Base-by-base conservation (phyloP, 1,140 invertebrate genomes). In the Saccostrea glomerata region DNA sequence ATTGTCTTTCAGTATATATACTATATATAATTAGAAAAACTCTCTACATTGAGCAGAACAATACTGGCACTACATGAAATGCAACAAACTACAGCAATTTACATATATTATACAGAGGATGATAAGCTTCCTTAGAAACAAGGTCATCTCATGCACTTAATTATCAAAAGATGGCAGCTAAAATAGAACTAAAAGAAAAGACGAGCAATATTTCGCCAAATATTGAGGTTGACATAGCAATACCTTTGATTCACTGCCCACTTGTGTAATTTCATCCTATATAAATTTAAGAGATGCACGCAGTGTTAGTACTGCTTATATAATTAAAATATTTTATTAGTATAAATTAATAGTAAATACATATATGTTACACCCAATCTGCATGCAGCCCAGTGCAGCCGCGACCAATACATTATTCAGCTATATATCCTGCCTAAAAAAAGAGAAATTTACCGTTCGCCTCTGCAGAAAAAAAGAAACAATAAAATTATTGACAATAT, bases 191-290 rank as follows among this genome's bases (percentile, higher is more conserved):
- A 15, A 30, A 77, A 25, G 70, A 30, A 30, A 77, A 77, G 70
- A 23, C 70, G 25, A 30, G 70, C 70, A 77, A 36, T 77, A 77
- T 30, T 25, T 30, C 5, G 30, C 25, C 23, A 30, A 47, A 47
- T 47, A 47, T 47, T 47, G 47, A 47, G 47, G 47, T 47, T 47
- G 23, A 77, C 70, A 77, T 30, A 77, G 30, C 23, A 77, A 77
- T 77, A 77, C 70, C 70, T 77, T 77, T 30, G 70, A 77, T 77
- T 77, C 70, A 77, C 13, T 25, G 9, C 70, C 70, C 70, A 36
- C 70, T 30, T 77, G 23, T 25, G 4, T 77, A 30, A 77, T 77
- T 15, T 77, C 70, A 30, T 77, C 70, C 70, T 77, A 77, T 15
- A 30, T 77, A 77, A 77, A 77, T 30, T 77, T 36, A 63, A 77